A percentile compares a stretch with the other conserved stretches of the same genome.
Conservation (phyloP, 2,113 vertebrate genomes). For the Apteryx owenii region DNA sequence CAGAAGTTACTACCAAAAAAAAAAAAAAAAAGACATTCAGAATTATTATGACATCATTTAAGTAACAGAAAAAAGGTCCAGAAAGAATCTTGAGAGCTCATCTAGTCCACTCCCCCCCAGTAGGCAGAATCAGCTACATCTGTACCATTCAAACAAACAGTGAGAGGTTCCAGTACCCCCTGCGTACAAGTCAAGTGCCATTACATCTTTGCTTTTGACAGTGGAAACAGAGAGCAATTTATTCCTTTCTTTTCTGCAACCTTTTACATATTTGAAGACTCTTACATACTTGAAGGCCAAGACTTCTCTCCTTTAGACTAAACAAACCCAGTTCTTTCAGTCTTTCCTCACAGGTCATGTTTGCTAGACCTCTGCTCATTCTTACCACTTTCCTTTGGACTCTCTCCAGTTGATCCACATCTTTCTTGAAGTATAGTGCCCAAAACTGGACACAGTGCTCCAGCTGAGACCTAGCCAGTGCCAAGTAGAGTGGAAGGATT, state of each 20-base stretch:
- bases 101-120: neutral
- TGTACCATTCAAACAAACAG: neutral
- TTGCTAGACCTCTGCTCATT: slow-evolving; percentile 66
- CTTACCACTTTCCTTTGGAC: slow-evolving; percentile 59
- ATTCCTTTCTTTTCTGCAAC: neutral
- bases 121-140: neutral
- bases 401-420: slow-evolving; percentile 32
- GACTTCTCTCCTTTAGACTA: slow-evolving; percentile 62
- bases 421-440: slow-evolving; percentile 7
- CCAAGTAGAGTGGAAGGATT: neutral
- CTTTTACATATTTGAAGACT: slow-evolving; percentile 24
- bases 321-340: slow-evolving; percentile 57
- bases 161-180: neutral
- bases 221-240: neutral
- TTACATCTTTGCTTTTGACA: neutral
- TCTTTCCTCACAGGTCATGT: slow-evolving; percentile 70
- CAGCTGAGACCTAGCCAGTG: neutral
- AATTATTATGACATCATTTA: neutral
- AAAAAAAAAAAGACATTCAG: neutral
- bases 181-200: neutral
- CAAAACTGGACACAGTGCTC: slow-evolving; percentile 5
- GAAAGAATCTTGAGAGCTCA: neutral
- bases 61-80: neutral
- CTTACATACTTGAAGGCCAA: slow-evolving; percentile 6
- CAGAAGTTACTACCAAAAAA: neutral